A percentile compares a stretch with the other conserved stretches of the same genome.
phyloP scores from a whole-genome alignment of 23 tunicate species.

The Ciona savignyi region DNA sequence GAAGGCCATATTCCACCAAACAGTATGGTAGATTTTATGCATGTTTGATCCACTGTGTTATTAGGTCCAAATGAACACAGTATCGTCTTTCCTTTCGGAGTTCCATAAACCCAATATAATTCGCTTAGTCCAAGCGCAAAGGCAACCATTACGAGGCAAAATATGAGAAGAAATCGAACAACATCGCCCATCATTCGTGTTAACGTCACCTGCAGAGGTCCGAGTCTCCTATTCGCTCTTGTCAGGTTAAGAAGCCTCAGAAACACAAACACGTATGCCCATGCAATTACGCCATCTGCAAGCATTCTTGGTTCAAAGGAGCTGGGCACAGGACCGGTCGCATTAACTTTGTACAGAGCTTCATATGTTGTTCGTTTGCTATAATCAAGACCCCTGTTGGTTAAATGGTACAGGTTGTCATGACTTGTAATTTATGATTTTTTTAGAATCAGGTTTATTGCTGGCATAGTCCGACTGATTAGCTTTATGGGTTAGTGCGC shows the following conservation, averaged over 20 bases:
- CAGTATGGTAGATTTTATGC: background rate
- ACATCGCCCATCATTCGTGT: too few species aligned
- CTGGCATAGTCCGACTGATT: too few species aligned
- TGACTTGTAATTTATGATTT: too few species aligned
- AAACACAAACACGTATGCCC: conserved; percentile 34
- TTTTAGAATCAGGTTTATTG: too few species aligned
- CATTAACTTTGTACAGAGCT: too few species aligned
- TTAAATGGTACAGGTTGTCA: too few species aligned
- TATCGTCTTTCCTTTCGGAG: background rate
- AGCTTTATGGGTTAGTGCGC: too few species aligned
- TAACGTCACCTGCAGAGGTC: conserved; percentile 4
- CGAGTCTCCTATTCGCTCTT: too few species aligned
- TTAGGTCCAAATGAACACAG: background rate
- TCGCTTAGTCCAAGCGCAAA: conserved; percentile 8
- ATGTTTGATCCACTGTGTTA: background rate
- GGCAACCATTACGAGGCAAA: background rate
- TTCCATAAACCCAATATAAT: conserved; percentile 6
- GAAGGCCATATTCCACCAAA: background rate
- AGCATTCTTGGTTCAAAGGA: conserved; percentile 29
- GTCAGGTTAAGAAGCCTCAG: conserved; percentile 29
- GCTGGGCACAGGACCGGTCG: too few species aligned
- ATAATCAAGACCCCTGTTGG: too few species aligned
- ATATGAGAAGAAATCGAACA: background rate
- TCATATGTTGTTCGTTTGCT: too few species aligned
- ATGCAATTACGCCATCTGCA: conserved; percentile 20